Base-by-base conservation (phyloP, 2,888 invertebrate genomes). In the Lasioglossum leucozonium region DNA sequence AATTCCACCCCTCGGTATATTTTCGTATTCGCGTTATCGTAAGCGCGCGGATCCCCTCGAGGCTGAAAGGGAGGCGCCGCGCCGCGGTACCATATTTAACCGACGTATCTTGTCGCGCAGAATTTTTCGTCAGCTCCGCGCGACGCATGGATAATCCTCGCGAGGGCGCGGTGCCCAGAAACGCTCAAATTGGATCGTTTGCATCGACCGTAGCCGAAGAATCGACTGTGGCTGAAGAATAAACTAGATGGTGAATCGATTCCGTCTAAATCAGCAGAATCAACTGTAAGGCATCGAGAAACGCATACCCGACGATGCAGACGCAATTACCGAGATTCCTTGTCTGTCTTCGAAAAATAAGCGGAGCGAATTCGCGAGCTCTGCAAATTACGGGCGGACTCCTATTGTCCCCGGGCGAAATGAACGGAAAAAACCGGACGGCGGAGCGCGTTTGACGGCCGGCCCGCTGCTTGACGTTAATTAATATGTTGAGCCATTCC, bases 41-140 rank as follows among this genome's bases (percentile, higher is more conserved):
- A 16, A 67, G 47, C 22, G 51, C 65, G n/a, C 71, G 79, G 22
- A 40, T 77, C 79, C 77, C 77, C 85, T 18, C n/a, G 65, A 74
- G 72, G 77, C 51, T 69, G 51, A 55, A 73, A 81, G 30, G 58
- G 78, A 22, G n/a, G 16, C 47, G 73, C 26, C 26, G 26, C 40
- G 72, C 42, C 5, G 26, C 67, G 37, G 40, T 40, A 22, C 47
- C 81, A 77, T 81, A 85, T 85, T 85, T 76, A 79, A 82, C 79
- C 74, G 44, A 44, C 74, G 62, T 81, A 81, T 85, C 81, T 67
- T 71, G 72, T 42, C 73, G 62, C 73, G 77, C 82, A 73, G 74
- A 79, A 82, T 86, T 86, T 86, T 86, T 86, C 86, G 86, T 86
- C 86, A 77, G 86, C 55, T 69, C 51, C 67, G 34, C 13, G 26